Evolutionary conservation across 2,113 vertebrate species (phyloP).

Genomic region (Phrynosoma blainvillii): DNA sequence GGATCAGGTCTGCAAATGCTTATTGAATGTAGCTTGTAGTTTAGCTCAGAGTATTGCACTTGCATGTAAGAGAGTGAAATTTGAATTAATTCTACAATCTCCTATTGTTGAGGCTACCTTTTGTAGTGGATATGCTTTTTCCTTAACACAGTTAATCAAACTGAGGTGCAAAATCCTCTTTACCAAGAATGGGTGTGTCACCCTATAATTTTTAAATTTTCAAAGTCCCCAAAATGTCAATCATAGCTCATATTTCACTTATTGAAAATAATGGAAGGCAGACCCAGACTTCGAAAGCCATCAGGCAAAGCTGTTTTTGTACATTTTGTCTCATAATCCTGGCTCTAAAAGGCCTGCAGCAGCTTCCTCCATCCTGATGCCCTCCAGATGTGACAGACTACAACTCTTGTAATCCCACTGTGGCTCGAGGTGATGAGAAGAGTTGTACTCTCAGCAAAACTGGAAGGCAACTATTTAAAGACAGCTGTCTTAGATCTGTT

Average conservation of each 20-base stretch:
- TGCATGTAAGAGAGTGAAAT: neutral
- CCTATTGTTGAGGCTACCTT: neutral
- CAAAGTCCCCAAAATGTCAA: neutral
- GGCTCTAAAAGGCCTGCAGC: too few species aligned
- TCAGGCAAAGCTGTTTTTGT: neutral
- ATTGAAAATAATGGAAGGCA: neutral
- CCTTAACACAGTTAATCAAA: neutral
- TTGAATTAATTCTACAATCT: neutral
- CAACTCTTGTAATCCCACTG: neutral
- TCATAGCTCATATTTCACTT: neutral
- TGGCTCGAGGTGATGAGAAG: neutral
- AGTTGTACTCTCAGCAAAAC: neutral
- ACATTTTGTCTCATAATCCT: neutral
- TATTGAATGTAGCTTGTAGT: too few species aligned
- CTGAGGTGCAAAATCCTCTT: neutral
- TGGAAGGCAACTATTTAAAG: neutral
- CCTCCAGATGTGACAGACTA: neutral
- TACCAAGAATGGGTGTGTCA: neutral
- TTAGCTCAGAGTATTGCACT: neutral
- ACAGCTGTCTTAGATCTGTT: neutral
- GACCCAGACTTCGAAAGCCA: neutral
- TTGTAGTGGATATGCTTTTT: neutral
- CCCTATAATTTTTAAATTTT: neutral
- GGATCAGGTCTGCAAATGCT: too few species aligned
- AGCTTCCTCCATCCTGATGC: neutral